phyloP scores from a whole-genome alignment of 2,888 invertebrate species.

The Coleophora deauratella region DNA sequence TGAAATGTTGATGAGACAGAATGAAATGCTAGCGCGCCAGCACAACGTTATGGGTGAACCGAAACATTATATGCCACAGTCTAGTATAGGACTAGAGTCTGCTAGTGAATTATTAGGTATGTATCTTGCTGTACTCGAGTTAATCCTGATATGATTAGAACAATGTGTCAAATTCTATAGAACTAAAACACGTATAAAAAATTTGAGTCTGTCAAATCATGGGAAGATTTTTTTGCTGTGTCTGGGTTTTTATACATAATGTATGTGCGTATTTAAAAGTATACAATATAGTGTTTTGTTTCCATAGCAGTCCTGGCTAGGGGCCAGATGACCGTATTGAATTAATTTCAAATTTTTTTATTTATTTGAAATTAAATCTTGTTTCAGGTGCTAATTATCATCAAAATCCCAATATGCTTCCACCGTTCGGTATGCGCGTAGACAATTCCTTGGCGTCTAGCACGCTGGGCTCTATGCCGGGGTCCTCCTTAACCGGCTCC shows the following conservation, averaged over 20 bases:
- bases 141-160: too few species aligned
- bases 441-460: slow-evolving; percentile 38
- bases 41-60: slow-evolving; percentile 49
- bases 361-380: not conserved
- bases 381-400: slow-evolving; percentile 69
- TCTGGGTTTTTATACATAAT: too few species aligned
- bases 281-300: too few species aligned
- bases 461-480: slow-evolving; percentile 20
- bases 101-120: slow-evolving; percentile 70
- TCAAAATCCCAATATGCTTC: slow-evolving; percentile 63
- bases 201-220: too few species aligned
- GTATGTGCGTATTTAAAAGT: too few species aligned
- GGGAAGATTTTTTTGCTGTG: too few species aligned
- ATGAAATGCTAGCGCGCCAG: slow-evolving; percentile 53
- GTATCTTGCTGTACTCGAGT: slow-evolving; percentile 6
- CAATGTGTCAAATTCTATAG: too few species aligned
- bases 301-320: too few species aligned
- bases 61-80: slow-evolving; percentile 56
- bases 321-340: too few species aligned
- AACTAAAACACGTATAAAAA: too few species aligned
- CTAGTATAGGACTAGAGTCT: slow-evolving; percentile 60
- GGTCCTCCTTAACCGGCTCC: slow-evolving; percentile 20
- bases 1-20: slow-evolving; percentile 57
- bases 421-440: slow-evolving; percentile 68
- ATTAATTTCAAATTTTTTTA: not conserved